phyloP scores from a whole-genome alignment of 2,888 invertebrate species.

The Anthrax anthrax region DNA sequence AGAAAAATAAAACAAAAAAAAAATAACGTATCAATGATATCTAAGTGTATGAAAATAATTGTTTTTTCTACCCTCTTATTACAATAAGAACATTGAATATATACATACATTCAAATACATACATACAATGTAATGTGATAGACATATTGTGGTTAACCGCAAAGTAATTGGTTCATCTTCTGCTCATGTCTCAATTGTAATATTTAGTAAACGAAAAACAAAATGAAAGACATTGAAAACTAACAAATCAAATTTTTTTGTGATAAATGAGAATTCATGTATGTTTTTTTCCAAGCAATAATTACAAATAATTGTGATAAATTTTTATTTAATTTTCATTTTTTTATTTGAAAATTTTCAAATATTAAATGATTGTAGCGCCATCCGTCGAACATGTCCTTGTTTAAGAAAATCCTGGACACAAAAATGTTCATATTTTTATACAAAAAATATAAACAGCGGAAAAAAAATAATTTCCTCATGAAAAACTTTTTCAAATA shows the following conservation, averaged over 20 bases:
- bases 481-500: not conserved
- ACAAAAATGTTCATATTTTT: constrained; percentile 6
- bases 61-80: not conserved
- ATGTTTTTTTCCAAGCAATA: too few species aligned
- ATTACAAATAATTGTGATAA: not conserved
- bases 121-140: not conserved
- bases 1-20: too few species aligned
- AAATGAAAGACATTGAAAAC: not conserved
- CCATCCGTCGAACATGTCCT: constrained; percentile 3
- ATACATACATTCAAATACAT: not conserved
- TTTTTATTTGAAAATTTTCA: not conserved
- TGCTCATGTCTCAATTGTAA: constrained; percentile 14
- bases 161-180: constrained; percentile 33
- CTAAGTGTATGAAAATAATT: not conserved
- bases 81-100: not conserved
- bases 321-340: not conserved
- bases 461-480: constrained; percentile 5
- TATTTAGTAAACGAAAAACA: too few species aligned
- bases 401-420: constrained; percentile 10
- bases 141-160: constrained; percentile 32
- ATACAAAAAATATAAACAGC: constrained; percentile 8
- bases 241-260: not conserved
- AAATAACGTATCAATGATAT: too few species aligned
- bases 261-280: too few species aligned
- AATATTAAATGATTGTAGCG: constrained; percentile 6